Percentiles rank a stretch among this genome's conserved stretches.
Evolutionary conservation across 2,113 vertebrate genomes (phyloP).

Genomic region (Cavia porcellus): DNA sequence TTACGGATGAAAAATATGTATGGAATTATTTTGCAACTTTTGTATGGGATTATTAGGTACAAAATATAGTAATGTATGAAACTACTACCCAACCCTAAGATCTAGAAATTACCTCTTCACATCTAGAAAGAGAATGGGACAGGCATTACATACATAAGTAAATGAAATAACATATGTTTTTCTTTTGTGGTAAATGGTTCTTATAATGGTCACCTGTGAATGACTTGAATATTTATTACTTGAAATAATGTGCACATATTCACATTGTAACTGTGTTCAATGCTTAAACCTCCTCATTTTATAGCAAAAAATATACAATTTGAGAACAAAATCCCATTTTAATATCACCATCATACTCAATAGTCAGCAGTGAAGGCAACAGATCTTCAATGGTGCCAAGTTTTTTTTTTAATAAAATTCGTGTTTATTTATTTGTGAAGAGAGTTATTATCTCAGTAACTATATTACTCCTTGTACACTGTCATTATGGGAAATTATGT

Average conservation of each 20-base stretch:
- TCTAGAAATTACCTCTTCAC: not conserved
- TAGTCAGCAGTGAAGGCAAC: not conserved
- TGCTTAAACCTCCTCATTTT: not conserved
- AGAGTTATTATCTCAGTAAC: slow-evolving; percentile 34
- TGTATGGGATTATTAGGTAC: not conserved
- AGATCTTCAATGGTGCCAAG: not conserved
- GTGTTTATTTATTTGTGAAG: not conserved
- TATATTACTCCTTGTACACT: not conserved
- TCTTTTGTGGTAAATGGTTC: not conserved
- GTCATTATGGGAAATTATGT: slow-evolving; percentile 63
- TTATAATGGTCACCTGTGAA: not conserved
- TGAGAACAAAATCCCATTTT: not conserved
- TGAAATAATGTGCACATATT: not conserved
- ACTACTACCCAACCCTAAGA: not conserved
- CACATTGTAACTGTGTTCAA: not conserved
- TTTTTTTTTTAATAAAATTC: not conserved
- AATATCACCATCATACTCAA: not conserved
- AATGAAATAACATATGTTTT: not conserved
- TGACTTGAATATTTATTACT: not conserved
- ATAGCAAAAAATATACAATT: slow-evolving; percentile 11
- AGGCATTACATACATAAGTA: not conserved
- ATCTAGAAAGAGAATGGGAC: not conserved
- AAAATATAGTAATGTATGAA: not conserved
- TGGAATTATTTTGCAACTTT: not conserved
- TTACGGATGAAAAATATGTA: not conserved